Evolutionary conservation across 2,888 invertebrate species (phyloP), one percentile per base, ranked within the genome.

Genomic region (Nomada goodeniana): DNA sequence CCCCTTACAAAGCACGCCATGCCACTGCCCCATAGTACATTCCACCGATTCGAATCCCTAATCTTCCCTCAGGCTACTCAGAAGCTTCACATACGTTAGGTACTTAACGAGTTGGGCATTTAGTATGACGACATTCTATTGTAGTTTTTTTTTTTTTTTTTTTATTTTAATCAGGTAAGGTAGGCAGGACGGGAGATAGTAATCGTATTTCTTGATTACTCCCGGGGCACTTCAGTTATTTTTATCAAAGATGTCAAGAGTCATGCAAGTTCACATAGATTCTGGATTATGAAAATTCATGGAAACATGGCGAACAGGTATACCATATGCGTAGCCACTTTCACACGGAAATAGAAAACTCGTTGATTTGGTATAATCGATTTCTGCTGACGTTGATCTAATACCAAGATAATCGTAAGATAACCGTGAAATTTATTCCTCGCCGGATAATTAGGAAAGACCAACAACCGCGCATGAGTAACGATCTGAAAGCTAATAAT

Each of bases 11-110:
- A 71, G 44, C 77, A 77, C 26, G 64, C 60, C 82, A 55, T 77
- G 69, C 67, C 44, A 61, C 36, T 29, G 59, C 53, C 26, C 60
- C 70, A 47, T 63, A 13, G 57, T 59, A 53, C 85, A 82, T 83
- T 78, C 76, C 80, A 77, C 60, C 55, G 64, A 67, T 76, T 76
- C 75, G 84, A 76, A 76, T 75, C 47, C 69, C 71, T 69, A 82
- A 83, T 79, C 73, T 73, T 77, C 69, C 60, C 50, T 60, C 29
- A 2, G 44, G 42, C 42, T 76, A 73, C 55, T 53, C 67, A 60
- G n/a, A 50, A 52, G n/a, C n/a, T 60, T 61, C 61, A 29, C 73
- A 57, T 68, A 50, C 47, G 13, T 47, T 44, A 61, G 36, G 60
- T 59, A 74, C 60, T 84, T 53, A 42, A 64, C 44, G 53, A 79